Evolutionary conservation across 2,888 invertebrate genomes (phyloP).

Genomic region (Ormyrus labotus): DNA sequence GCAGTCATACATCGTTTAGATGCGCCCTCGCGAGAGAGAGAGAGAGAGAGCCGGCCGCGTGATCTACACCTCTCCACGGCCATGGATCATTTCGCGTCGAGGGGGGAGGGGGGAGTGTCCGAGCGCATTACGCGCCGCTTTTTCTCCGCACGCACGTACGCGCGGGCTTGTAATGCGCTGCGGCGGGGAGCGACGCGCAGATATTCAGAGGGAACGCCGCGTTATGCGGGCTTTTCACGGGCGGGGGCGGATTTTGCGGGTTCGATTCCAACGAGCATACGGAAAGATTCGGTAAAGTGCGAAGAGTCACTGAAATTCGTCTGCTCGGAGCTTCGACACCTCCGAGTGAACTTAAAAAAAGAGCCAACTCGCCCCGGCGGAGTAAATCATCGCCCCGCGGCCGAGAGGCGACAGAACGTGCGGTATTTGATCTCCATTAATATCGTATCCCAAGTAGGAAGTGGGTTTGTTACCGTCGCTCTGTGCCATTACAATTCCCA

Average conservation of each 20-base stretch:
- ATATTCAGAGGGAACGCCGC: too few species aligned
- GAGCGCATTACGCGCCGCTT: not conserved
- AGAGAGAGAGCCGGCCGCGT: not conserved
- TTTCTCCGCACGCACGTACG: too few species aligned
- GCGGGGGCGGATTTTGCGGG: not conserved
- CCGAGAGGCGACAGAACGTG: constrained; percentile 63
- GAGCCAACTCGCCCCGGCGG: too few species aligned
- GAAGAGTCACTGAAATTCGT: not conserved
- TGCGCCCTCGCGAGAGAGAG: too few species aligned
- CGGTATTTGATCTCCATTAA: constrained; percentile 76
- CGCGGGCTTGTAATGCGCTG: too few species aligned
- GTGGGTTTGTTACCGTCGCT: constrained; percentile 31
- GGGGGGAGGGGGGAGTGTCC: not conserved
- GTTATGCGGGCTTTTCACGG: not conserved
- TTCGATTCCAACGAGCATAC: too few species aligned
- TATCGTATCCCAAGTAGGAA: constrained; percentile 69
- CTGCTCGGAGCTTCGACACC: too few species aligned
- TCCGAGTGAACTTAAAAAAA: too few species aligned
- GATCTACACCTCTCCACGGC: constrained; percentile 35
- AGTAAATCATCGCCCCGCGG: constrained; percentile 34
- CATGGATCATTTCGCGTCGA: constrained; percentile 14
- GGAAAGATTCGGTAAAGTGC: too few species aligned
- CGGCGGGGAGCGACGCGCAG: too few species aligned
- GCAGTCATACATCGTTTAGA: too few species aligned
- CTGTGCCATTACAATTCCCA: constrained; percentile 25